These are phyloP conservation scores for Sus scrofa DNA, from an alignment of 2,113 vertebrate genomes.

Conservation along the genomic window DNA sequence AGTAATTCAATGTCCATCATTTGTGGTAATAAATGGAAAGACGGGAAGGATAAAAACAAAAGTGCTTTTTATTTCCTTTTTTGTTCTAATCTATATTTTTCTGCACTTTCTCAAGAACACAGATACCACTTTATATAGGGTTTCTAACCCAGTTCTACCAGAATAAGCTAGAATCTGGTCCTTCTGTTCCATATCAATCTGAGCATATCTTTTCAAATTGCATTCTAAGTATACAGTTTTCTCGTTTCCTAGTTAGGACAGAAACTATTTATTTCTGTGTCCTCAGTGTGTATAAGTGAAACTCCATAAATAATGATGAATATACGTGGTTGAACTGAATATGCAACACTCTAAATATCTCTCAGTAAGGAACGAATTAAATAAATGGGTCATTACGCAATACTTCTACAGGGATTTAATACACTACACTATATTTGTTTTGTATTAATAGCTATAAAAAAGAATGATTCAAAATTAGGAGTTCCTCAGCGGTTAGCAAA, in stretches of 20 bases:
- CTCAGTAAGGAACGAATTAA: background rate
- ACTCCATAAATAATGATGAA: background rate
- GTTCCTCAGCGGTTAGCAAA: too few species aligned
- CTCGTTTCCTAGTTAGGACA: background rate
- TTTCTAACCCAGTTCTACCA: background rate
- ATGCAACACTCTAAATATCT: background rate
- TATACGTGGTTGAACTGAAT: background rate
- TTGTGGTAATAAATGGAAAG: background rate
- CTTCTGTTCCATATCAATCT: background rate
- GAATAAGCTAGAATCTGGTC: background rate
- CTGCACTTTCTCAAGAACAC: background rate
- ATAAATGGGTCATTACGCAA: background rate
- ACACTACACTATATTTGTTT: background rate
- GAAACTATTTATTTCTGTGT: background rate
- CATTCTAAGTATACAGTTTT: background rate
- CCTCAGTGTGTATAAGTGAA: background rate
- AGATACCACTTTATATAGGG: background rate
- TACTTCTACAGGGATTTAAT: background rate
- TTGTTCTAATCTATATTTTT: background rate
- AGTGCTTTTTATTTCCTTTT: background rate
- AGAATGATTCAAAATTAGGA: conserved; percentile 25
- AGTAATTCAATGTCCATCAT: background rate
- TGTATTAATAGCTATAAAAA: background rate
- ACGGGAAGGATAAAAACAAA: background rate
- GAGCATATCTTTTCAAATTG: background rate